Evolutionary conservation across 2,888 invertebrate genomes (phyloP).

Genomic region (Cyclophora punctaria): DNA sequence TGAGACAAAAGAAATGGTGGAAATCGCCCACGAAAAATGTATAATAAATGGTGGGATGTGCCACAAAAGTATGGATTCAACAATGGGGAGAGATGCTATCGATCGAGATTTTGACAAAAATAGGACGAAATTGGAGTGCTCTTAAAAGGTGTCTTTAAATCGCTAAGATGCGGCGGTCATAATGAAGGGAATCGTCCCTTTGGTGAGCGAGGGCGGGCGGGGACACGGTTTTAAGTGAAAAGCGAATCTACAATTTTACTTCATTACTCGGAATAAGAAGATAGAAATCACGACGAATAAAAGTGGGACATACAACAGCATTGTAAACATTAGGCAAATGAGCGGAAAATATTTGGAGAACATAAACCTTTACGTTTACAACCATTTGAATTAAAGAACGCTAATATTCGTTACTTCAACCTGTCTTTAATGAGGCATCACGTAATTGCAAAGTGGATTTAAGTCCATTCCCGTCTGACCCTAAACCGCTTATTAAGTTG

Average conservation of each 20-base stretch:
- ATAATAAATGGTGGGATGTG: conserved; percentile 35
- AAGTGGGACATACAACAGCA: too few species aligned
- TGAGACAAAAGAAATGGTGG: conserved; percentile 40
- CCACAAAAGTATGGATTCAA: conserved; percentile 21
- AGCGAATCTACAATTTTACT: conserved; percentile 2
- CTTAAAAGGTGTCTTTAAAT: conserved; percentile 53
- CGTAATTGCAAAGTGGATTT: conserved; percentile 34
- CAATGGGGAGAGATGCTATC: conserved; percentile 28
- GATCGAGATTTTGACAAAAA: conserved; percentile 41
- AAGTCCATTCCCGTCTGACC: conserved; percentile 24
- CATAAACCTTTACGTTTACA: too few species aligned
- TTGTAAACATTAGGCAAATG: too few species aligned
- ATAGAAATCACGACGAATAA: too few species aligned
- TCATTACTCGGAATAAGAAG: too few species aligned
- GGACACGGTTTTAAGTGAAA: conserved; percentile 21
- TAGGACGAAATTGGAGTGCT: conserved; percentile 40
- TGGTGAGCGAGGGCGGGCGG: conserved; percentile 18
- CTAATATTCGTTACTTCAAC: too few species aligned
- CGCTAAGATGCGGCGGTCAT: conserved; percentile 41
- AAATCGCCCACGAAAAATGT: conserved; percentile 29
- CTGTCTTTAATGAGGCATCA: conserved; percentile 15
- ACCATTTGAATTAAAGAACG: too few species aligned
- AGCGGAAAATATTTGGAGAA: too few species aligned
- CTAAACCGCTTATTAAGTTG: conserved; percentile 28
- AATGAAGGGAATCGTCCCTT: conserved; percentile 43